A percentile compares a stretch with the other conserved stretches of the same genome.
Conservation (phyloP, 2,888 invertebrate species). For the Scelioninae gen. 1 region DNA sequence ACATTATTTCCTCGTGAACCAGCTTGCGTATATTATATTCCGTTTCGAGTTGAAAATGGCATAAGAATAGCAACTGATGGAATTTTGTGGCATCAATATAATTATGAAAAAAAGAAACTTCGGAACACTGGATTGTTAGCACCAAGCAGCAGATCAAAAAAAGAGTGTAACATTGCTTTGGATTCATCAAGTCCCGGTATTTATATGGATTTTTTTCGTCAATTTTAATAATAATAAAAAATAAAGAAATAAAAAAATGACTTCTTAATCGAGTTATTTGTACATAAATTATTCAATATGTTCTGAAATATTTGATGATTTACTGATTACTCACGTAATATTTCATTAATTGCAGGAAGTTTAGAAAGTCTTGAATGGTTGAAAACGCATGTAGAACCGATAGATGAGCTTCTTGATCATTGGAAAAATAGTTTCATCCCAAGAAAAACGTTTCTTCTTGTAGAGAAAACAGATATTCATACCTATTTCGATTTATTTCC, state of each 20-base stretch:
- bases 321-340: too few species aligned
- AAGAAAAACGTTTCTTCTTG: conserved; percentile 13
- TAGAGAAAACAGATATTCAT: conserved; percentile 1
- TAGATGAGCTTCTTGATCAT: conserved; percentile 13
- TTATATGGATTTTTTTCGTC: background rate
- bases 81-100: conserved; percentile 19
- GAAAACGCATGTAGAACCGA: conserved; percentile 9
- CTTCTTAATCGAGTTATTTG: background rate
- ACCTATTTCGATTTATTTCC: conserved; percentile 26
- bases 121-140: conserved; percentile 8
- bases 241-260: background rate
- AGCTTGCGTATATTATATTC: conserved; percentile 16
- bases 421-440: conserved; percentile 5
- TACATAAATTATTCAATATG: background rate
- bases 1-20: conserved; percentile 32
- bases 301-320: background rate
- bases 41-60: conserved; percentile 29
- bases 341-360: background rate
- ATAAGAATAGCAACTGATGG: conserved; percentile 15
- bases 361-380: conserved; percentile 11
- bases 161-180: background rate
- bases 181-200: background rate
- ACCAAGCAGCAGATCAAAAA: conserved; percentile 15
- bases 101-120: conserved; percentile 14
- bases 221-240: background rate